Conservation (phyloP, 2,888 invertebrate genomes). For the Lasioglossum malachurum region DNA sequence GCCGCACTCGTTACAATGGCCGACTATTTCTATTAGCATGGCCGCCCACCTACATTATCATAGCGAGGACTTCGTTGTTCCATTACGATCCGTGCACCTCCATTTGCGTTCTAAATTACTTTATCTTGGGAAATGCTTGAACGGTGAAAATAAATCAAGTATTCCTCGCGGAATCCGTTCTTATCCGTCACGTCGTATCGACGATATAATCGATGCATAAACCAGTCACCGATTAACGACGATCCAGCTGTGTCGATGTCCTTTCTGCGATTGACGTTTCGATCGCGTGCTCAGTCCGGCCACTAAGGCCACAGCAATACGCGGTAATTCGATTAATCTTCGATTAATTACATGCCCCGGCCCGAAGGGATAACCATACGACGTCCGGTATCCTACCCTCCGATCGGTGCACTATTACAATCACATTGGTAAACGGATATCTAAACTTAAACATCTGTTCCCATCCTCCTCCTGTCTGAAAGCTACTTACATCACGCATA, state of each 20-base stretch:
- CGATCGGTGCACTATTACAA: not conserved
- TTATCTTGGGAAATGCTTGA: slow-evolving; percentile 36
- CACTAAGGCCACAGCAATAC: slow-evolving; percentile 47
- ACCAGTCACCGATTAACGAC: slow-evolving; percentile 23
- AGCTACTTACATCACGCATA: slow-evolving; percentile 21
- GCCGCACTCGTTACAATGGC: slow-evolving; percentile 23
- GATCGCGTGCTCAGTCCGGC: slow-evolving; percentile 35
- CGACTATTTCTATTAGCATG: slow-evolving; percentile 22
- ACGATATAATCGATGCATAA: not conserved
- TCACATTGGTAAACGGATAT: not conserved
- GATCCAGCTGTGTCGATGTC: slow-evolving; percentile 12
- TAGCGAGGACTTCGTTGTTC: slow-evolving; percentile 49
- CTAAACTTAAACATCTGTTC: not conserved
- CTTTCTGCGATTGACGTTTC: slow-evolving; percentile 59
- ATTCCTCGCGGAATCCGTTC: not conserved
- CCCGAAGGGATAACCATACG: slow-evolving; percentile 23
- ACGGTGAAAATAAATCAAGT: slow-evolving; percentile 22
- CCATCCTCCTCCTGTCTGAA: not conserved
- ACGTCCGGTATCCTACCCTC: not conserved
- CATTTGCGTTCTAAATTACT: slow-evolving; percentile 42
- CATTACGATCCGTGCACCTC: slow-evolving; percentile 40
- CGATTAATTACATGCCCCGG: slow-evolving; percentile 63
- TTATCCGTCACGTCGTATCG: not conserved
- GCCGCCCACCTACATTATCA: not conserved
- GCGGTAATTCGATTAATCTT: slow-evolving; percentile 67